Percentiles rank a stretch among this genome's conserved stretches.
Conservation (phyloP, 2,888 invertebrate genomes). For the Abrostola tripartita region DNA sequence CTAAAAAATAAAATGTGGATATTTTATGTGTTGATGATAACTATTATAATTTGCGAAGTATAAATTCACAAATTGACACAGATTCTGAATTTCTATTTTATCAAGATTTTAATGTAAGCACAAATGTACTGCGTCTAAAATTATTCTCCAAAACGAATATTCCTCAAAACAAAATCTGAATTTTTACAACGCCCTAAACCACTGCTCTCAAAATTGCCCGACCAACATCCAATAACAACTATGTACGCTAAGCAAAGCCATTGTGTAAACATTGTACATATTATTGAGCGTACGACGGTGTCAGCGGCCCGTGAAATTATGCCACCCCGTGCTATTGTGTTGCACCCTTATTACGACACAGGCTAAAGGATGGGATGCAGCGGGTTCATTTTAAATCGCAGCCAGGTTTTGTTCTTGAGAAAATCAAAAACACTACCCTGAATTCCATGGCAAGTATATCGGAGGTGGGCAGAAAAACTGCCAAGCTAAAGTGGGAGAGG, state of each 20-base stretch:
- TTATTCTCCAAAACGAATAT: too few relatives aligned
- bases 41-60: slow-evolving; percentile 9
- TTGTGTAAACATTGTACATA: slow-evolving; percentile 77
- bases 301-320: slow-evolving; percentile 82
- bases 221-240: slow-evolving; percentile 29
- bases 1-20: slow-evolving; percentile 22
- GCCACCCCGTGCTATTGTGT: slow-evolving; percentile 76
- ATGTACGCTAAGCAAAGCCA: slow-evolving; percentile 62
- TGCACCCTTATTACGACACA: slow-evolving; percentile 67
- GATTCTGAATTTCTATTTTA: too few relatives aligned
- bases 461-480: too few relatives aligned
- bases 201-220: slow-evolving; percentile 17
- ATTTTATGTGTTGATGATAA: slow-evolving; percentile 1
- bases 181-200: too few relatives aligned
- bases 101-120: too few relatives aligned
- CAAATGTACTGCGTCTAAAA: too few relatives aligned
- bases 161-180: too few relatives aligned
- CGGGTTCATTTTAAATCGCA: slow-evolving; percentile 24
- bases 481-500: too few relatives aligned
- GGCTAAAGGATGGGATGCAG: slow-evolving; percentile 45
- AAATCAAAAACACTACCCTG: too few relatives aligned
- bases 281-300: slow-evolving; percentile 74
- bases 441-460: too few relatives aligned
- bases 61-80: too few relatives aligned
- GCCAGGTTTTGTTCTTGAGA: too few relatives aligned